A percentile compares a stretch with the other conserved stretches of the same genome.
phyloP scores from a whole-genome alignment of 1,140 invertebrate genomes.

The Apis dorsata region DNA sequence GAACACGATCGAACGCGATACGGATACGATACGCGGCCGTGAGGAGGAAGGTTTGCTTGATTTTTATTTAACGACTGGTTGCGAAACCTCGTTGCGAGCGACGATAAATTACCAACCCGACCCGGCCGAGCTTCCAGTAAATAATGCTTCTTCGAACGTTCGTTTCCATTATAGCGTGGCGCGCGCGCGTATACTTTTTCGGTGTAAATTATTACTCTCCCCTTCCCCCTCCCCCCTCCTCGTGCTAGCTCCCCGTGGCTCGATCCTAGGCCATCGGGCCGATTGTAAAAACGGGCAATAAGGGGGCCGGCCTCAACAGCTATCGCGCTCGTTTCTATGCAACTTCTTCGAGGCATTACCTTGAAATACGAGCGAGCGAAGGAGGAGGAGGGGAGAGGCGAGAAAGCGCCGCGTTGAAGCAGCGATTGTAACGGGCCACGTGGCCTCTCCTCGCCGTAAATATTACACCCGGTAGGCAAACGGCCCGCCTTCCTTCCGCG shows the following conservation, averaged over 20 bases:
- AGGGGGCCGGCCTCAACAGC: conserved; percentile 3
- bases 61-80: conserved; percentile 32
- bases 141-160: conserved; percentile 47
- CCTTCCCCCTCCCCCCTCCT: neutral
- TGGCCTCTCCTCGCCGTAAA: conserved; percentile 49
- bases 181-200: conserved; percentile 42
- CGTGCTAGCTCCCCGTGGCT: no score
- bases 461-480: conserved; percentile 41
- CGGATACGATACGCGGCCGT: no score
- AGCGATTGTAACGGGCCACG: conserved; percentile 58
- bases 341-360: conserved; percentile 55
- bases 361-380: conserved; percentile 44
- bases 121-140: conserved; percentile 23
- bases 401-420: neutral
- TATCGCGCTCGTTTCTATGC: conserved; percentile 61
- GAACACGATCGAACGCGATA: neutral
- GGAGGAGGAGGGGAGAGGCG: neutral
- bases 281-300: conserved; percentile 52
- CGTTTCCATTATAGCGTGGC: conserved; percentile 39
- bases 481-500: conserved; percentile 38
- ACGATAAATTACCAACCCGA: conserved; percentile 37
- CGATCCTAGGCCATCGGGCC: conserved; percentile 39
- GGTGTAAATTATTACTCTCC: conserved; percentile 54
- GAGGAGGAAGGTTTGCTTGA: neutral
- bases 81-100: conserved; percentile 18